Evolutionary conservation across 2,113 vertebrate species (phyloP).

Genomic region (Phaethornis superciliosus): DNA sequence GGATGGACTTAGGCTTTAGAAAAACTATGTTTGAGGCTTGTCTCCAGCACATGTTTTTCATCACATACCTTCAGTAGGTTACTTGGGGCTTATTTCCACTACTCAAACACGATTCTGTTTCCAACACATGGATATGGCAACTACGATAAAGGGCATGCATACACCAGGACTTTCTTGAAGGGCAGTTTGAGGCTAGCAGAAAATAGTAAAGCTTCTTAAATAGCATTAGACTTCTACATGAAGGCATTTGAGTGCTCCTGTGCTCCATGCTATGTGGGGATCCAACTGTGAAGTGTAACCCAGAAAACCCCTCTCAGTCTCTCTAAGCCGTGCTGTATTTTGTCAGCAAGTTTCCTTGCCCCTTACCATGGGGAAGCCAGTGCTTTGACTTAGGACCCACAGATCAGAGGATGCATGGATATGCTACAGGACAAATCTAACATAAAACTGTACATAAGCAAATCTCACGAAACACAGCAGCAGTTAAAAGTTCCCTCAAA

Average conservation of each 20-base stretch:
- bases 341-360: background rate
- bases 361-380: background rate
- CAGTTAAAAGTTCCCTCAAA: background rate
- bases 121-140: background rate
- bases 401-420: background rate
- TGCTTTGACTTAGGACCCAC: background rate
- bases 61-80: background rate
- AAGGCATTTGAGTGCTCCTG: background rate
- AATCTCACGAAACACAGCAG: background rate
- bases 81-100: background rate
- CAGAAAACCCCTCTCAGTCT: background rate
- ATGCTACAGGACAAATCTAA: background rate
- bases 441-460: background rate
- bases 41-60: background rate
- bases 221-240: no score
- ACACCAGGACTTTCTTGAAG: background rate
- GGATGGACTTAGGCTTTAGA: background rate
- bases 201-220: background rate
- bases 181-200: background rate
- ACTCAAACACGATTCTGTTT: background rate
- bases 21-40: background rate
- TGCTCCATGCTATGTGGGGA: background rate
- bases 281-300: background rate
- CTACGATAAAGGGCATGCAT: fast-evolving
- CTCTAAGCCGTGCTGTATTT: background rate